Percentiles rank a stretch among this genome's conserved stretches.
Evolutionary conservation across 1,140 invertebrate genomes (phyloP).

Genomic region (Papilio polytes): DNA sequence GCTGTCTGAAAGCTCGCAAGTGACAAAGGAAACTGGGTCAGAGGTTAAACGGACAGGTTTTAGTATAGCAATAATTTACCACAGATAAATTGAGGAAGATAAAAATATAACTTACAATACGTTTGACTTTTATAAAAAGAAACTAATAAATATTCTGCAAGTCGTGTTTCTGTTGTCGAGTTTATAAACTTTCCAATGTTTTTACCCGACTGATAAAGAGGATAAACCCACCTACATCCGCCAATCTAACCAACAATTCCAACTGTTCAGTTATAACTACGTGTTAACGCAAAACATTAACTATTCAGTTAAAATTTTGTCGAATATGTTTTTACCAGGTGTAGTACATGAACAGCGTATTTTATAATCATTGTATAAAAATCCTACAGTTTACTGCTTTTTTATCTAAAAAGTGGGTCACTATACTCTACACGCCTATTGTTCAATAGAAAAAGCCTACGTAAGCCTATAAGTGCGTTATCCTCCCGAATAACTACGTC

Average conservation of each 20-base stretch:
- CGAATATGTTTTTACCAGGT: too few species aligned
- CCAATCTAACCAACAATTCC: too few species aligned
- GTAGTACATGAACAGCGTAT: too few species aligned
- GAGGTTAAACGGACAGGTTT: conserved; percentile 14
- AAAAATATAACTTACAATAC: not conserved
- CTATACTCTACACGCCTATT: not conserved
- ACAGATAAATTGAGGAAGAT: not conserved
- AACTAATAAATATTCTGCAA: not conserved
- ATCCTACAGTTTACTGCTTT: too few species aligned
- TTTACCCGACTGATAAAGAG: too few species aligned
- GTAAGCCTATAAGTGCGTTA: conserved; percentile 15
- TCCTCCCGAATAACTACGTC: not conserved
- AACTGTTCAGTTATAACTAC: too few species aligned
- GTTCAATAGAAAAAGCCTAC: conserved; percentile 4
- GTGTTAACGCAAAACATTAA: too few species aligned
- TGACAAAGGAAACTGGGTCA: conserved; percentile 19
- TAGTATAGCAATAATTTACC: conserved; percentile 20
- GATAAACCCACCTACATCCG: too few species aligned
- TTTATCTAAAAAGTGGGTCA: not conserved
- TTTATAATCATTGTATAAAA: too few species aligned
- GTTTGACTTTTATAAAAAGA: not conserved
- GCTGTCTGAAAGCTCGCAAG: conserved; percentile 4
- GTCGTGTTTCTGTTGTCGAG: too few species aligned
- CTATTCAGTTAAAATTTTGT: too few species aligned
- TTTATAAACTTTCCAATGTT: too few species aligned